Conservation (phyloP, 1,140 invertebrate species). For the Metaphire vulgaris region DNA sequence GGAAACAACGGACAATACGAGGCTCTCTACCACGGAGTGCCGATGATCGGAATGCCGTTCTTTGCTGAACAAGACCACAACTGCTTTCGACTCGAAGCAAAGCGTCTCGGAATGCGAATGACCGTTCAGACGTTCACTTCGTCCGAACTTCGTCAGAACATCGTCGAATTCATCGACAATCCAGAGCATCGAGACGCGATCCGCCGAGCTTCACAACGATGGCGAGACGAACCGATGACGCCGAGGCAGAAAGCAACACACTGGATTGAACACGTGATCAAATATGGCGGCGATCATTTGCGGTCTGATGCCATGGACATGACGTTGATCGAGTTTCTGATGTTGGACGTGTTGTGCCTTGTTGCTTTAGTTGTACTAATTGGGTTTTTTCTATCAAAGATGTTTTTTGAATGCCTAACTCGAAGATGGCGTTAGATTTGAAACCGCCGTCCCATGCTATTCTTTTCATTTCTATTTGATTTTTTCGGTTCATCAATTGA, state of each 20-base stretch:
- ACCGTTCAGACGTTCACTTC: not conserved
- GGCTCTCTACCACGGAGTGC: conserved; percentile 17
- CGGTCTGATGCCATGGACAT: not conserved
- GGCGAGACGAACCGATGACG: not conserved
- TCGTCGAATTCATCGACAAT: not conserved
- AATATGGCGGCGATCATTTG: conserved; percentile 12
- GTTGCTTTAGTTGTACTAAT: not conserved
- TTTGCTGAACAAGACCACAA: conserved; percentile 40
- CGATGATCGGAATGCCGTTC: conserved; percentile 26
- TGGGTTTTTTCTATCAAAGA: too few species aligned
- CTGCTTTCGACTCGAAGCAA: conserved; percentile 45
- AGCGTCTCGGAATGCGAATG: conserved; percentile 55
- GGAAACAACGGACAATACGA: conserved; percentile 15
- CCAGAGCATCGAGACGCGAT: not conserved
- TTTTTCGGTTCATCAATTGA: too few species aligned
- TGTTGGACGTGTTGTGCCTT: conserved; percentile 14
- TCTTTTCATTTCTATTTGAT: too few species aligned
- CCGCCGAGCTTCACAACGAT: too few species aligned
- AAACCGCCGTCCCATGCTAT: too few species aligned
- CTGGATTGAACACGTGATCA: conserved; percentile 17
- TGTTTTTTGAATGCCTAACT: too few species aligned
- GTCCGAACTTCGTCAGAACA: not conserved
- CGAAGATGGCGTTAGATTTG: too few species aligned
- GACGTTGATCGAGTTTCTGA: not conserved
- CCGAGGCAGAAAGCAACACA: not conserved